Evolutionary conservation across 2,113 vertebrate genomes (phyloP), one percentile per base, ranked within the genome.

Genomic region (Theristicus caerulescens): DNA sequence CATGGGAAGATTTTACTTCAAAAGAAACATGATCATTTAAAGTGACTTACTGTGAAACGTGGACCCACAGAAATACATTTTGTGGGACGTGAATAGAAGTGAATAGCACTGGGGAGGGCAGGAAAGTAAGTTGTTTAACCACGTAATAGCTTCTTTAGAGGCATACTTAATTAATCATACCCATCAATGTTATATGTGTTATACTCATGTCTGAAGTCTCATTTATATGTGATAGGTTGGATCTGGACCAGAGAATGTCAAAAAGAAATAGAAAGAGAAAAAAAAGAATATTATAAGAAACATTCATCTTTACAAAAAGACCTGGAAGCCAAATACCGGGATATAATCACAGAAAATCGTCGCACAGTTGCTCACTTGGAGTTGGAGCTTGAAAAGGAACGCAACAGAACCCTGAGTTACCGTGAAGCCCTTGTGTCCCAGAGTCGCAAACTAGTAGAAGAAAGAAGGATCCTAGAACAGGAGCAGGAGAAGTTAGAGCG

Each of bases 191-290:
- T 71, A 14, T 11, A 1, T 42, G 36, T 54, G 38, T 87, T 84
- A 11, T 17, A 44, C 47, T 82, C 7, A 12, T 29, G 24, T 58
- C 62, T 93, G 42, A 91, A 71, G 27, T 95, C 58, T 95, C 17
- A 10, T 88, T 94, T 85, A 2, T 95, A 26, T 73, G 4, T 82
- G 44, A 61, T 94, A 99, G 99, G 99, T 83, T 99, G 99, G 99
- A 99, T 99, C 96, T 99, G 99, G 99, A 99, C 98, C 78, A 98
- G 98, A 85, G 99, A 99, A 87, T 99, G 99, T 51, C 98, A 99
- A 74, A 99, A 97, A 95, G 99, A 99, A 97, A 99, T 99, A 96
- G 98, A 98, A 62, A 98, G 95, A 70, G 98, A 98, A 64, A 99
- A 98, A 96, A 95, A 95, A 44, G 98, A 98, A 10, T 99, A 98